Evolutionary conservation across 2,113 vertebrate genomes (phyloP).

Genomic region (Galemys pyrenaicus): DNA sequence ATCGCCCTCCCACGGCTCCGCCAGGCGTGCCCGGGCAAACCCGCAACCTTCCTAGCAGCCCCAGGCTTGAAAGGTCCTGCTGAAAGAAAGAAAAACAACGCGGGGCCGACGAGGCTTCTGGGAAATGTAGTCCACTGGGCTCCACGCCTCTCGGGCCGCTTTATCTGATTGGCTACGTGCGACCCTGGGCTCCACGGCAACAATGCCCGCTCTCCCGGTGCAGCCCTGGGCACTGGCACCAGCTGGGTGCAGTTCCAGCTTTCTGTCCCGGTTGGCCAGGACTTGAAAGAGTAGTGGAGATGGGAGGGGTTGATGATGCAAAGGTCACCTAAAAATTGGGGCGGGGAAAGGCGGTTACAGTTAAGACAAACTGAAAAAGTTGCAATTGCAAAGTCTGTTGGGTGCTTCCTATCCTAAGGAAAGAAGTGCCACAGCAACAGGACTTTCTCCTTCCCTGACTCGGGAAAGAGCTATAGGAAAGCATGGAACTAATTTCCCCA

Average conservation of each 20-base stretch:
- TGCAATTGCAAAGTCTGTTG: not conserved
- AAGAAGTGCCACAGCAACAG: not conserved
- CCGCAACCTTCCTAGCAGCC: slow-evolving; percentile 33
- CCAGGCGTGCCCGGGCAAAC: not conserved
- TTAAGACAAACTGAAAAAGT: not conserved
- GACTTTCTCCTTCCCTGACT: not conserved
- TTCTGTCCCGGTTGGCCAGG: accelerated
- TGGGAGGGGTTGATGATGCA: slow-evolving; percentile 6
- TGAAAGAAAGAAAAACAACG: not conserved
- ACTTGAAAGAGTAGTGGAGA: not conserved
- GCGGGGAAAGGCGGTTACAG: not conserved
- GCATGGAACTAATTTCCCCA: slow-evolving; percentile 66
- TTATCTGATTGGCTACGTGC: slow-evolving; percentile 41
- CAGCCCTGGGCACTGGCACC: accelerated
- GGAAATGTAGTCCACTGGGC: slow-evolving; percentile 81
- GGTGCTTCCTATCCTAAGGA: not conserved
- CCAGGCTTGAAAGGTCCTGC: accelerated
- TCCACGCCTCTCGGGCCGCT: not conserved
- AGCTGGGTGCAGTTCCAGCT: accelerated
- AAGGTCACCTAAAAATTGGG: slow-evolving; percentile 24
- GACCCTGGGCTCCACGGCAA: not conserved
- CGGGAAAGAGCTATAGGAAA: not conserved
- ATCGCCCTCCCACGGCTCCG: not conserved
- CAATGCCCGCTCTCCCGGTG: accelerated
- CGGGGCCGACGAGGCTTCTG: slow-evolving; percentile 69